phyloP scores from a whole-genome alignment of 1,140 invertebrate species.

The Cydia strobilella region DNA sequence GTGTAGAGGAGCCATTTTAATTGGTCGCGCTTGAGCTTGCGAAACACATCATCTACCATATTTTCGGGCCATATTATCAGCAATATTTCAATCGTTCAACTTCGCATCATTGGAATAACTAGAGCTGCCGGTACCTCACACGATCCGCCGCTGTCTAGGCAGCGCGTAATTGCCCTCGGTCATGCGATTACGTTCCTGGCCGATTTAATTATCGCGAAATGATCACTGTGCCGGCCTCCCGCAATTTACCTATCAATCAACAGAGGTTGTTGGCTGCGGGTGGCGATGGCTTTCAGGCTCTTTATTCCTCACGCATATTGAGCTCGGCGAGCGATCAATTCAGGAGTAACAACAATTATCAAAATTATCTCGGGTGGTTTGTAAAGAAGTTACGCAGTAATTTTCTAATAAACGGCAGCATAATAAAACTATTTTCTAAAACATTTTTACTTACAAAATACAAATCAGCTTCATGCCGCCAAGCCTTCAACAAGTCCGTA shows the following conservation, averaged over 20 bases:
- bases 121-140: slow-evolving; percentile 55
- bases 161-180: slow-evolving; percentile 76
- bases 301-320: not conserved
- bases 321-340: too few relatives aligned
- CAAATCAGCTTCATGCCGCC: too few relatives aligned
- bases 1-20: too few relatives aligned
- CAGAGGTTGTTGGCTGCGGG: slow-evolving; percentile 48
- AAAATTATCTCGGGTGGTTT: too few relatives aligned
- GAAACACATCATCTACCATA: too few relatives aligned
- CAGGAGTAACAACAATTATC: too few relatives aligned
- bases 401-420: too few relatives aligned
- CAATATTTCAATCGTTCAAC: not conserved
- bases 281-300: slow-evolving; percentile 7
- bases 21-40: too few relatives aligned
- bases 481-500: too few relatives aligned
- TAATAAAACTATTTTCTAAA: too few relatives aligned
- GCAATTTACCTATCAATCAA: slow-evolving; percentile 81
- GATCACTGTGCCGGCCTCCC: slow-evolving; percentile 73
- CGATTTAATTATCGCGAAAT: slow-evolving; percentile 80
- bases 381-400: too few relatives aligned
- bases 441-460: too few relatives aligned
- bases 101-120: not conserved
- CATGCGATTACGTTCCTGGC: slow-evolving; percentile 79
- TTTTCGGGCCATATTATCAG: slow-evolving; percentile 23
- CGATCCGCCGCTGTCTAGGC: slow-evolving; percentile 68